phyloP scores from a whole-genome alignment of 2,113 vertebrate species.

The Melanocharis versteri region DNA sequence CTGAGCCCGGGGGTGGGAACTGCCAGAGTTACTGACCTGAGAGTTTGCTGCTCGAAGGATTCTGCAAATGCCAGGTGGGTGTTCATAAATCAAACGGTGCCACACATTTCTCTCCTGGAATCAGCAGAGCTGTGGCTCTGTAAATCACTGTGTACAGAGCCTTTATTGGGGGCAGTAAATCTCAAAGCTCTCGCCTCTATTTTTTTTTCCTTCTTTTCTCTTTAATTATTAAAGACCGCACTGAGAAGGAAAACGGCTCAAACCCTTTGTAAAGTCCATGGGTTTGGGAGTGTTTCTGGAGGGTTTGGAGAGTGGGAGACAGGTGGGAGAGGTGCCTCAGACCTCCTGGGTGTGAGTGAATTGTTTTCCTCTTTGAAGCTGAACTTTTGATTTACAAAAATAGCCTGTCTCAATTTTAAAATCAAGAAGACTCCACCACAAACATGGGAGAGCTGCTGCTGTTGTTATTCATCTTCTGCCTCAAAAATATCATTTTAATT shows the following conservation, averaged over 20 bases:
- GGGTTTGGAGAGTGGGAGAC: background rate
- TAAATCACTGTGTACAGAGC: background rate
- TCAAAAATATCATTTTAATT: background rate
- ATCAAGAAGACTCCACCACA: background rate
- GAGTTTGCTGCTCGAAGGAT: background rate
- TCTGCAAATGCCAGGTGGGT: background rate
- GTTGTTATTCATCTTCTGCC: background rate
- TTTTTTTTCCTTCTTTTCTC: background rate
- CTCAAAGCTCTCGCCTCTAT: background rate
- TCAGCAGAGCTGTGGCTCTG: background rate
- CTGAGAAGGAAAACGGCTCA: background rate
- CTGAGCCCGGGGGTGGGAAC: background rate
- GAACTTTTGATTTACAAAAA: background rate
- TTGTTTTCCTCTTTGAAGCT: background rate
- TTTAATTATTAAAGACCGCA: background rate
- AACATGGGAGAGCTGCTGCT: background rate
- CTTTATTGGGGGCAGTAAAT: background rate
- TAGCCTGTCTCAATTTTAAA: background rate
- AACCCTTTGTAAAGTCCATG: background rate
- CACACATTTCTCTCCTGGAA: background rate
- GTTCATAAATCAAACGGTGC: background rate
- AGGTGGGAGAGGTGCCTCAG: background rate
- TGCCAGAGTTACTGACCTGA: background rate
- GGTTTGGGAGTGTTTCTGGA: background rate
- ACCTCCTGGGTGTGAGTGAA: background rate